Evolutionary conservation across 2,888 invertebrate genomes (phyloP), one percentile per base, ranked within the genome.

Genomic region (Volucella bombylans): DNA sequence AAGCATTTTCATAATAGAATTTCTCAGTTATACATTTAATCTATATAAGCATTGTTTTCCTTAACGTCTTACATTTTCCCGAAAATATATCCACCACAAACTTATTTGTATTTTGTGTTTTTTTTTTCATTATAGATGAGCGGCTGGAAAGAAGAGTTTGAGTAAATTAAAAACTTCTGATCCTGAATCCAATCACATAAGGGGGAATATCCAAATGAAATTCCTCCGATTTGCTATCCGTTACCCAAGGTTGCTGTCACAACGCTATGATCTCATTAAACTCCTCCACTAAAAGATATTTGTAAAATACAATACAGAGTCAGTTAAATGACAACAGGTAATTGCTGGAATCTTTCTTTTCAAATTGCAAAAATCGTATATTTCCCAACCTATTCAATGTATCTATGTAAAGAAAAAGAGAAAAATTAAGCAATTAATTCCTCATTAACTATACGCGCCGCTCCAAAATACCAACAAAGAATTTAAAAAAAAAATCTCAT

Each of bases 111-210:
- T 41, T 49, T 57, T 49, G 14, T 14, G 10, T 43, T 8, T 39
- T 38, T 68, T 14, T 8, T 64, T 67, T 73, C 12, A 49, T 79
- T 86, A 72, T 61, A 90, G 90, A 89, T 90, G 89, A 89, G 89
- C 87, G 89, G 88, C 81, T 88, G 89, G 87, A 90, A 90, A 86
- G 90, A 90, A 81, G 90, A 88, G 78, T 89, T 87, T 77, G 89
- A 90, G 86, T 88, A 88, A 88, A 67, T 43, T 45, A 11, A 76
- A 23, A 50, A 49, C 23, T 52, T 50, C 38, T 49, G 41, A 55
- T 31, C 23, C 43, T 69, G 61, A 23, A 52, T 43, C 2, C 50
- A 67, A 18, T n/a, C 11, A n/a, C 47, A 41, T 41, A 31, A 54
- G 52, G 41, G 49, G 72, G 50, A 55, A 62, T 65, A 62, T 47